A percentile compares a stretch with the other conserved stretches of the same genome.
These are phyloP conservation scores for Congeria kusceri DNA, from an alignment of 2,888 invertebrate genomes.

Conservation along the genomic window DNA sequence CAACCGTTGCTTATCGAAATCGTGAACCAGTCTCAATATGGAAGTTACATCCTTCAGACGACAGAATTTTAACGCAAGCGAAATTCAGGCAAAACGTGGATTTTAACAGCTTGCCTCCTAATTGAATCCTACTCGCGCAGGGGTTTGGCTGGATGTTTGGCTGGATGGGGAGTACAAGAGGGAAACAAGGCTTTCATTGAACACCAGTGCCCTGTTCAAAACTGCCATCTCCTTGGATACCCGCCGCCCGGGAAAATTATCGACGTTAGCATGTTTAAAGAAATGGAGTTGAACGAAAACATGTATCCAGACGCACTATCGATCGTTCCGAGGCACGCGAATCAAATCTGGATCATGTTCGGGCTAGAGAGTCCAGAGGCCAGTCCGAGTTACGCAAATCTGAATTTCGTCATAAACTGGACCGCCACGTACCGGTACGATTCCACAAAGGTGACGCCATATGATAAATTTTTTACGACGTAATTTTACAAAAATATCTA, in stretches of 20 bases:
- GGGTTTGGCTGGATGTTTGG: too few species aligned
- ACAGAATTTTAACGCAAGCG: conserved; percentile 77
- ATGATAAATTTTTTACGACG: conserved; percentile 89
- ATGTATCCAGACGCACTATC: too few species aligned
- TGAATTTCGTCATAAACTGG: conserved; percentile 95
- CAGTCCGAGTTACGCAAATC: conserved; percentile 91
- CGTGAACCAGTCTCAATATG: conserved; percentile 21
- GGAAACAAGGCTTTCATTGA: conserved; percentile 89
- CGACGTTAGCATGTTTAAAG: conserved; percentile 92
- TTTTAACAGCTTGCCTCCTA: conserved; percentile 49
- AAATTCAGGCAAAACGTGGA: conserved; percentile 61
- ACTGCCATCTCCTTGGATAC: conserved; percentile 92
- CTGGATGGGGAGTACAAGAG: conserved; percentile 55
- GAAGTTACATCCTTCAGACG: conserved; percentile 53
- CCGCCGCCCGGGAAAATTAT: conserved; percentile 89
- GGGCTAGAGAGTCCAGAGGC: conserved; percentile 97
- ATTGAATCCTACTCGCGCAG: conserved; percentile 64
- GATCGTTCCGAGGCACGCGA: conserved; percentile 64
- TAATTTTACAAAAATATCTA: conserved; percentile 84
- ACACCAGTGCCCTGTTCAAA: conserved; percentile 93
- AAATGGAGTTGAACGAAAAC: conserved; percentile 71
- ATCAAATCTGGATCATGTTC: conserved; percentile 95
- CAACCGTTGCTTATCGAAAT: background rate
- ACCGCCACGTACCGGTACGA: conserved; percentile 97
- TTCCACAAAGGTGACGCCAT: conserved; percentile 97